Evolutionary conservation across 2,113 vertebrate species (phyloP).

Genomic region (Pachypanchax playfairii): DNA sequence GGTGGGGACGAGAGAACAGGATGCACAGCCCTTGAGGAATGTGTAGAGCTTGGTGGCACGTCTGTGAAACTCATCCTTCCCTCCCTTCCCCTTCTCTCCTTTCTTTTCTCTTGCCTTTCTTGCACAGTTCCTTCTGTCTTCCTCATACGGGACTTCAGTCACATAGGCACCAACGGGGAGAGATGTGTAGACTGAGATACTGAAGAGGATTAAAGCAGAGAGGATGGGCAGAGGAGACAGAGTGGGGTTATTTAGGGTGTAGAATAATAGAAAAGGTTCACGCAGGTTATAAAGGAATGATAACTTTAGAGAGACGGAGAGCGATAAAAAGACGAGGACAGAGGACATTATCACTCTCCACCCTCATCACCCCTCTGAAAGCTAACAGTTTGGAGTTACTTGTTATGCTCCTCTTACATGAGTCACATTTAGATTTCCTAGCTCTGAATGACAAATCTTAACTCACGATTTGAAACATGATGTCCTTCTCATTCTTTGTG

Average conservation of each 20-base stretch:
- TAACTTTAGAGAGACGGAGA: too few species aligned
- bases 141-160: conserved; percentile 30
- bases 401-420: too few species aligned
- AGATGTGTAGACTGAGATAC: conserved; percentile 45
- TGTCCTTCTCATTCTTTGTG: conserved; percentile 23
- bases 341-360: too few species aligned
- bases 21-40: conserved; percentile 81
- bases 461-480: conserved; percentile 11
- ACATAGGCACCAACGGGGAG: conserved; percentile 12
- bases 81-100: conserved; percentile 8
- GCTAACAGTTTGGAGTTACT: too few species aligned
- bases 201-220: conserved; percentile 37
- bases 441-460: conserved; percentile 6
- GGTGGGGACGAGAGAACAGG: conserved; percentile 78
- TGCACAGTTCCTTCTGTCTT: background rate
- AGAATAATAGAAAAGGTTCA: conserved; percentile 25
- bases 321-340: too few species aligned
- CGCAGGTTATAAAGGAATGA: conserved; percentile 19
- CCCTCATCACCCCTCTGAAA: too few species aligned
- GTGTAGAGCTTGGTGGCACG: conserved; percentile 66
- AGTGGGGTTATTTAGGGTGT: conserved; percentile 30
- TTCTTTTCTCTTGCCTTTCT: conserved; percentile 15
- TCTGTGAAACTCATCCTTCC: conserved; percentile 68
- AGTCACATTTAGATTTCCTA: too few species aligned
- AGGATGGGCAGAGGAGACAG: conserved; percentile 8